Evolutionary conservation across 2,888 invertebrate genomes (phyloP).

Genomic region (Cynaeus angustus): DNA sequence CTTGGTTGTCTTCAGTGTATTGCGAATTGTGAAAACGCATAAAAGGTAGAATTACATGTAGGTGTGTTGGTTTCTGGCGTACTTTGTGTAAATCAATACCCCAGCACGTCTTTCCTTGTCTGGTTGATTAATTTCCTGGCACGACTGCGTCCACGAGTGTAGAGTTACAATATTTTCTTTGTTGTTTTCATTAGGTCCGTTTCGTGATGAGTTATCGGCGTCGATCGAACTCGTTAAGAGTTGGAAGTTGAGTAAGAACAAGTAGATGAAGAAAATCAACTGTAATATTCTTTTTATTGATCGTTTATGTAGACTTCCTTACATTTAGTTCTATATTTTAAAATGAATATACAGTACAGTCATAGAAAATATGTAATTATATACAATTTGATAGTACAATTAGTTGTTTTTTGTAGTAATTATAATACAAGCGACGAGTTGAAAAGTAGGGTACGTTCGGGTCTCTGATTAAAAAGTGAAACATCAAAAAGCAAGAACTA

Average conservation of each 20-base stretch:
- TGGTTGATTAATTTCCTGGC: constrained; percentile 32
- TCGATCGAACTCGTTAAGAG: constrained; percentile 1
- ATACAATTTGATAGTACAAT: constrained; percentile 61
- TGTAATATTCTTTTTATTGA: constrained; percentile 45
- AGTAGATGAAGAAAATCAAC: constrained; percentile 21
- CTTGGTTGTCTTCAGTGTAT: no score
- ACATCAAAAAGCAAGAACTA: constrained; percentile 63
- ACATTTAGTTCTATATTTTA: constrained; percentile 58
- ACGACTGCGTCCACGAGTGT: constrained; percentile 20
- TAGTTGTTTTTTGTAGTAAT: constrained; percentile 48
- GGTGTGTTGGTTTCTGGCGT: constrained; percentile 1
- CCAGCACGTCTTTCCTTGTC: constrained; percentile 25
- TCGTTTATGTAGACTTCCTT: constrained; percentile 48
- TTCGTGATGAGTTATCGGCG: constrained; percentile 8
- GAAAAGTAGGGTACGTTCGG: constrained; percentile 47
- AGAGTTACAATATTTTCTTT: constrained; percentile 27
- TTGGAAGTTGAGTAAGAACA: constrained; percentile 6
- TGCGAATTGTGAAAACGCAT: not conserved
- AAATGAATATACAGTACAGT: constrained; percentile 61
- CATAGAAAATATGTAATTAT: constrained; percentile 62
- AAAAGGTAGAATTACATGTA: constrained; percentile 1
- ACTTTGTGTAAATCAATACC: constrained; percentile 33
- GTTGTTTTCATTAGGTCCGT: constrained; percentile 16
- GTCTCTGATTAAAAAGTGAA: constrained; percentile 49
- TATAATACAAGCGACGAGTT: constrained; percentile 49